Base-by-base conservation (phyloP, 2,797 vertebrate genomes). In the Neosilurus hyrtlii region DNA sequence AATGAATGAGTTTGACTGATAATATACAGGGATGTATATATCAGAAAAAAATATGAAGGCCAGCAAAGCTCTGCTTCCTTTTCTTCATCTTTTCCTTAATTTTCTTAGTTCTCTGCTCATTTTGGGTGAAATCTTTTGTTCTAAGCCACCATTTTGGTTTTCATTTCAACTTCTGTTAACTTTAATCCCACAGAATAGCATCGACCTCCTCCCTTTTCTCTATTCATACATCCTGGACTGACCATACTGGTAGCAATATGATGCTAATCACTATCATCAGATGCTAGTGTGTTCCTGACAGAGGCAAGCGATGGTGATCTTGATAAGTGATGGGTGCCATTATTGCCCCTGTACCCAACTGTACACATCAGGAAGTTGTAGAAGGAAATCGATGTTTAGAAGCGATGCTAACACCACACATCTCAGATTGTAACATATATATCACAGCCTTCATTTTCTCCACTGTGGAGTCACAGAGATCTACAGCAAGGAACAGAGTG, bases 231-330 rank as follows among this genome's bases (percentile, higher is more conserved):
- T 65, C 75, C 72, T 62, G 18, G 54, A 30, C 65, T 49, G 57
- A 74, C 71, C 89, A 89, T 91, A 94, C 96, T 93, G 93, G 92
- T 95, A 93, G 74, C 78, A 89, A 65, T 91, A 94, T 95, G 94
- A 93, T 93, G 93, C 95, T 97, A 96, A 97, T 97, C 96, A 95
- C 96, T 90, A 90, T 90, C 94, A 94, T 93, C 95, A 89, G 94
- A 95, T 96, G 96, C 97, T 97, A 98, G 97, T 96, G 95, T 94
- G 85, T 89, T 22, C 92, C 94, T 93, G 96, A 95, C 95, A 94
- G 94, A 93, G 95, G 91, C 93, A 92, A 94, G 94, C 92, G 95
- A 94, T 94, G 95, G 93, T 91, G 93, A 93, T 96, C 94, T 92
- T 95, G 96, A 97, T 98, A 97, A 97, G 93, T 92, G 89, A 90